Percentiles rank a stretch among this genome's conserved stretches.
Conservation (phyloP, 2,888 invertebrate species). For the Odontomyia ornata region DNA sequence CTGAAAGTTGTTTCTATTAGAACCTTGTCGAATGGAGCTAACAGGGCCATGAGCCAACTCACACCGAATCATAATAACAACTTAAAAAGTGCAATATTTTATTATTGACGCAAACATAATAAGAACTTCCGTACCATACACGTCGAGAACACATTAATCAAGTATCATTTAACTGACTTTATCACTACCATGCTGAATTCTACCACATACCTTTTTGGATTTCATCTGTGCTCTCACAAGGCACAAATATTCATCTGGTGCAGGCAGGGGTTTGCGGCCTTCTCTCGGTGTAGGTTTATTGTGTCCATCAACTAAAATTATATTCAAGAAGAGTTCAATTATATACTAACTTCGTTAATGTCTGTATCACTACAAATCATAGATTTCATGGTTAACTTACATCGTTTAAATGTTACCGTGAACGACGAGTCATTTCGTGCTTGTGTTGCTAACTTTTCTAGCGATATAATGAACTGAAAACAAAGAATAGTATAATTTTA, state of each 20-base stretch:
- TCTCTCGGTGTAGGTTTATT: conserved; percentile 78
- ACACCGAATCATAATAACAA: too few relatives aligned
- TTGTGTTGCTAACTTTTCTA: conserved; percentile 77
- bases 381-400: conserved; percentile 69
- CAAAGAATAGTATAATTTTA: conserved; percentile 15
- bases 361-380: not conserved
- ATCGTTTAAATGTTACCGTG: conserved; percentile 91
- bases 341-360: not conserved
- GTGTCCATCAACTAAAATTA: conserved; percentile 78
- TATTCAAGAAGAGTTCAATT: conserved; percentile 7
- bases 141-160: too few relatives aligned
- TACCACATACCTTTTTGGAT: conserved; percentile 61
- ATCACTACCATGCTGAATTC: not conserved
- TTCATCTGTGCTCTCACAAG: conserved; percentile 84
- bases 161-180: too few relatives aligned
- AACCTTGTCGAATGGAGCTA: too few relatives aligned
- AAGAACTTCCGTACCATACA: too few relatives aligned
- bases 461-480: conserved; percentile 59
- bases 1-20: too few relatives aligned
- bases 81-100: too few relatives aligned
- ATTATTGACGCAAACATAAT: too few relatives aligned
- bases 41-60: too few relatives aligned
- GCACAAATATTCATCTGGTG: conserved; percentile 79
- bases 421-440: conserved; percentile 83
- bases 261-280: conserved; percentile 70